Conservation (phyloP, 2,113 vertebrate species). For the Apteryx owenii region DNA sequence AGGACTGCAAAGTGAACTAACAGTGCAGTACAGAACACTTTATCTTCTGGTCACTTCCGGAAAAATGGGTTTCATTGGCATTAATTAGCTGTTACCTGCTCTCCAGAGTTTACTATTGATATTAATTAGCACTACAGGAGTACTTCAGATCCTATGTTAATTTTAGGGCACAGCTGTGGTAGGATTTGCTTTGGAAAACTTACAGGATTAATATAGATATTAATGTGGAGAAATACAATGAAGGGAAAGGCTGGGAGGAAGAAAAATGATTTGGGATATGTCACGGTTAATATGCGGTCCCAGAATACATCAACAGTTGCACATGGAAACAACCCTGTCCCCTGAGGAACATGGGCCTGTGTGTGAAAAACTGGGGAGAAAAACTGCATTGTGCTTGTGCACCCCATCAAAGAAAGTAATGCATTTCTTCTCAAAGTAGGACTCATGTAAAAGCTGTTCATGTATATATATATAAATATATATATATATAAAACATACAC, state of each 20-base stretch:
- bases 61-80: neutral
- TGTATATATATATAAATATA: neutral
- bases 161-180: neutral
- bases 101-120: neutral
- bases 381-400: neutral
- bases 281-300: neutral
- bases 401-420: neutral
- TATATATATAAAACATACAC: neutral
- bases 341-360: accelerated
- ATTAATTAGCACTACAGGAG: neutral
- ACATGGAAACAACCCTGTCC: neutral
- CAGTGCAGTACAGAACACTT: neutral
- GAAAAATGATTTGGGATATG: neutral
- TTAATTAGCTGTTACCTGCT: neutral
- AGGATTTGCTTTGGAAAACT: neutral
- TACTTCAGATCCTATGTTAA: neutral
- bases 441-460: neutral
- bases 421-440: neutral
- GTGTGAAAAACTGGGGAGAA: neutral
- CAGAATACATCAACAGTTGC: too few relatives aligned
- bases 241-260: neutral
- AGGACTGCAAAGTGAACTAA: neutral
- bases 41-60: neutral
- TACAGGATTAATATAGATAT: neutral
- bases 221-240: neutral